phyloP scores from a whole-genome alignment of 2,113 vertebrate genomes.

The Rhinogobius similis region DNA sequence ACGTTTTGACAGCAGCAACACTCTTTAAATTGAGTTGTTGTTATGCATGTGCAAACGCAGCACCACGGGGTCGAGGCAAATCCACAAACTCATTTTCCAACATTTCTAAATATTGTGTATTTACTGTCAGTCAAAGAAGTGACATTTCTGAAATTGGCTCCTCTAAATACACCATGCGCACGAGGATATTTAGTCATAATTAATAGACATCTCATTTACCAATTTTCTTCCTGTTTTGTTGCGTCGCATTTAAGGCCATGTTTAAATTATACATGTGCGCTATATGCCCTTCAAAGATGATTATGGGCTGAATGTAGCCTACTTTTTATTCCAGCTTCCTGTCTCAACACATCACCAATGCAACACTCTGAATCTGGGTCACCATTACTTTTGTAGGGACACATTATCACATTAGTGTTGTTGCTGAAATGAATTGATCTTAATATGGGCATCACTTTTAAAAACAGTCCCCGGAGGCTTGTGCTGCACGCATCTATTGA shows the following conservation, averaged over 20 bases:
- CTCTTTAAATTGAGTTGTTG: constrained; percentile 14
- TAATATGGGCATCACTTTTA: constrained; percentile 1
- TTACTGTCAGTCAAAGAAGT: constrained; percentile 7
- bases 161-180: not conserved
- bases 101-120: constrained; percentile 6
- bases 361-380: constrained; percentile 12
- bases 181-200: not conserved
- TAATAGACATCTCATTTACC: not conserved
- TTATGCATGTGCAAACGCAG: not conserved
- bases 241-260: not conserved
- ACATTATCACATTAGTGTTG: constrained; percentile 12
- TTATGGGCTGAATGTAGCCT: not conserved
- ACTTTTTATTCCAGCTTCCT: constrained; percentile 3
- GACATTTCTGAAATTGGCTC: constrained; percentile 1
- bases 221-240: not conserved
- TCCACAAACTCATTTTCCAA: constrained; percentile 5
- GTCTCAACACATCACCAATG: constrained; percentile 8
- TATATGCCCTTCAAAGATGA: constrained; percentile 2
- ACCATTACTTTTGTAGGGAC: constrained; percentile 10
- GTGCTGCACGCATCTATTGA: not conserved
- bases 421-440: constrained; percentile 10
- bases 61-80: not conserved
- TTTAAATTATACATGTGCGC: not conserved
- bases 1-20: constrained; percentile 2
- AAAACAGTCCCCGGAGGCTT: constrained; percentile 1